phyloP scores from a whole-genome alignment of 2,888 invertebrate species.

The Diadegma fenestrale region DNA sequence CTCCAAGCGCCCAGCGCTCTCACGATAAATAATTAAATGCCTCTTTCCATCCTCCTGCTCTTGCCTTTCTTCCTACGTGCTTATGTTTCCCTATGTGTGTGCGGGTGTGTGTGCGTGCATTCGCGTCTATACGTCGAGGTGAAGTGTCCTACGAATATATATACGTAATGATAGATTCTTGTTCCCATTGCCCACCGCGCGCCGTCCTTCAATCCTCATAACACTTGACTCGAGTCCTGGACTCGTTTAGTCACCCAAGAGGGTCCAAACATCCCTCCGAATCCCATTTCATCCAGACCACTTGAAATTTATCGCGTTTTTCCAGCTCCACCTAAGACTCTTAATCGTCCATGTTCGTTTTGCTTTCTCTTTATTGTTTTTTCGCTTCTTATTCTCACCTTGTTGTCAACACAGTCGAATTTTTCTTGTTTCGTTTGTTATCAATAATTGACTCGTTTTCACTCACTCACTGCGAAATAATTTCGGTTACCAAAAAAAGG shows the following conservation, averaged over 20 bases:
- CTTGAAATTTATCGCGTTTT: slow-evolving; percentile 43
- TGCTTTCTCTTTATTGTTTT: not conserved
- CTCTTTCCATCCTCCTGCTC: slow-evolving; percentile 29
- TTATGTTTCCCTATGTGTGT: not conserved
- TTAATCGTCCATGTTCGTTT: not conserved
- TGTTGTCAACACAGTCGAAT: not conserved
- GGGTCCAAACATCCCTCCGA: slow-evolving; percentile 18
- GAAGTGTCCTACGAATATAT: not conserved
- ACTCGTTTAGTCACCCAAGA: slow-evolving; percentile 18
- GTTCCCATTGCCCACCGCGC: not conserved
- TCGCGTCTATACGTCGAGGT: too few relatives aligned
- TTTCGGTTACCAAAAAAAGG: too few relatives aligned
- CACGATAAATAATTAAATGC: slow-evolving; percentile 56
- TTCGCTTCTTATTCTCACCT: not conserved
- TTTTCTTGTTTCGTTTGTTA: not conserved
- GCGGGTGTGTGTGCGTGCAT: not conserved
- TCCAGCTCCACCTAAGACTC: not conserved
- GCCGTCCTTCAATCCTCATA: not conserved
- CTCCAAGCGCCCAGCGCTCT: slow-evolving; percentile 26
- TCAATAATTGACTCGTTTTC: not conserved
- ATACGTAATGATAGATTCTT: not conserved
- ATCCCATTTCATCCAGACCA: slow-evolving; percentile 43
- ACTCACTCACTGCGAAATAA: too few relatives aligned
- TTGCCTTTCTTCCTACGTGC: slow-evolving; percentile 1
- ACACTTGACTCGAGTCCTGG: slow-evolving; percentile 13